These are phyloP conservation scores for Lanius ludovicianus DNA, from an alignment of 2,113 vertebrate genomes.

Conservation along the genomic window DNA sequence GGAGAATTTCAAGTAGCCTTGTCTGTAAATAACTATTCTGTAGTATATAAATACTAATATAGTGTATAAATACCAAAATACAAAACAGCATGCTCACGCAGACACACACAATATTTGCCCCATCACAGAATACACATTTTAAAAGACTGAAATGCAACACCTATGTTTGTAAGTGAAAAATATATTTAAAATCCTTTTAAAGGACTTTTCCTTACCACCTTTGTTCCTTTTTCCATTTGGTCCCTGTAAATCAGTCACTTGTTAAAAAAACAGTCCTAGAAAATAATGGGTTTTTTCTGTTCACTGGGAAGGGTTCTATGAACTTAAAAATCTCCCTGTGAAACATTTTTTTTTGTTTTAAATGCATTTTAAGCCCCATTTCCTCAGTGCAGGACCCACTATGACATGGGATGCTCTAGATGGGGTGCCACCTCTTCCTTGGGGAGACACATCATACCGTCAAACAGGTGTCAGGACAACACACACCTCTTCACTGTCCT, in stretches of 20 bases:
- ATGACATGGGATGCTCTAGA: rapidly evolving
- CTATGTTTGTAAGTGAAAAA: not conserved
- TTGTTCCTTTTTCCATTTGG: not conserved
- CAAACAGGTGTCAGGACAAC: rapidly evolving
- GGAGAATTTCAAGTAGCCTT: not conserved
- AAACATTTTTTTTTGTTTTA: not conserved
- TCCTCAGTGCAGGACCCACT: not conserved
- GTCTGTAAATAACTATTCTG: not conserved
- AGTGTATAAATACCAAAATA: not conserved
- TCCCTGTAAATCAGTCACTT: not conserved
- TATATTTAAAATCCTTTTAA: not conserved
- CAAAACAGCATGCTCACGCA: not conserved
- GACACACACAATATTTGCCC: not conserved
- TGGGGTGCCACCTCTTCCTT: not conserved
- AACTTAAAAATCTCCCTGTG: not conserved
- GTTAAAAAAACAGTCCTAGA: not conserved
- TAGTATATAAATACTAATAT: not conserved
- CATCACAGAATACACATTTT: not conserved
- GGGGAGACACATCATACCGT: not conserved
- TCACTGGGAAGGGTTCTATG: not conserved
- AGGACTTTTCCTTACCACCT: not conserved
- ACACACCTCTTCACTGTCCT: not conserved
- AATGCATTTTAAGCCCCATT: not conserved
- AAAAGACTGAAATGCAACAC: not conserved
- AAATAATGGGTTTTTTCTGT: not conserved